These are phyloP conservation scores for Drosophila fuyamai DNA, from an alignment of 1,140 invertebrate species.

Conservation along the genomic window DNA sequence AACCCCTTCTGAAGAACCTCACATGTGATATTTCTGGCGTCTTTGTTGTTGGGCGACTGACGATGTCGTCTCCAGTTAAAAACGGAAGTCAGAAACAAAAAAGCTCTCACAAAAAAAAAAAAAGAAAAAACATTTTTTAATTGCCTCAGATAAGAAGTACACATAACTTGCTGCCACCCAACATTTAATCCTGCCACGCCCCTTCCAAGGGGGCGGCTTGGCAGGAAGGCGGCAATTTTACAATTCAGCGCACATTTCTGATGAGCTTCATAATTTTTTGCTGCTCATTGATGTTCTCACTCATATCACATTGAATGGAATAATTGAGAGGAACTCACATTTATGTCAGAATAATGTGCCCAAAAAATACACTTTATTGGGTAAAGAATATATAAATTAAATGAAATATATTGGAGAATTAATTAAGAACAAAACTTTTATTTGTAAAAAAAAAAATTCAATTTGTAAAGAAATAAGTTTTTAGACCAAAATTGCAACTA, in stretches of 20 bases:
- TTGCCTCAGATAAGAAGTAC: constrained; percentile 78
- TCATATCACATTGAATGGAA: constrained; percentile 48
- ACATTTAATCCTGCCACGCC: neutral
- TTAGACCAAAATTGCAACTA: too few relatives aligned
- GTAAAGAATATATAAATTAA: neutral
- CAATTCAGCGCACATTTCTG: constrained; percentile 81
- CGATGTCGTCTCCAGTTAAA: constrained; percentile 24
- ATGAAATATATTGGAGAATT: too few relatives aligned
- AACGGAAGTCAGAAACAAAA: constrained; percentile 63
- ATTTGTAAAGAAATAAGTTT: too few relatives aligned
- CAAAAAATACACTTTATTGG: neutral
- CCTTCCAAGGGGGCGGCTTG: too few relatives aligned
- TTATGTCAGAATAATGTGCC: neutral
- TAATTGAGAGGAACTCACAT: neutral
- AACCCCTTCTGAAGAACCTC: constrained; percentile 9
- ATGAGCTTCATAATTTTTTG: constrained; percentile 81
- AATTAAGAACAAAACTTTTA: neutral
- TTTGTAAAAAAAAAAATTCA: neutral
- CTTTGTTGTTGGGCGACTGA: constrained; percentile 38
- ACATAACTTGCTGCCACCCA: constrained; percentile 61
- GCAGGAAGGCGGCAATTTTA: constrained; percentile 72
- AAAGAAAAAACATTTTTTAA: constrained; percentile 72
- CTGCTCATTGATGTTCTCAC: constrained; percentile 76
- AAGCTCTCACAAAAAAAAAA: constrained; percentile 1
- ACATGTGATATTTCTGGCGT: constrained; percentile 48